Conservation (phyloP, 2,888 invertebrate genomes). For the Anagyrus pseudococci region DNA sequence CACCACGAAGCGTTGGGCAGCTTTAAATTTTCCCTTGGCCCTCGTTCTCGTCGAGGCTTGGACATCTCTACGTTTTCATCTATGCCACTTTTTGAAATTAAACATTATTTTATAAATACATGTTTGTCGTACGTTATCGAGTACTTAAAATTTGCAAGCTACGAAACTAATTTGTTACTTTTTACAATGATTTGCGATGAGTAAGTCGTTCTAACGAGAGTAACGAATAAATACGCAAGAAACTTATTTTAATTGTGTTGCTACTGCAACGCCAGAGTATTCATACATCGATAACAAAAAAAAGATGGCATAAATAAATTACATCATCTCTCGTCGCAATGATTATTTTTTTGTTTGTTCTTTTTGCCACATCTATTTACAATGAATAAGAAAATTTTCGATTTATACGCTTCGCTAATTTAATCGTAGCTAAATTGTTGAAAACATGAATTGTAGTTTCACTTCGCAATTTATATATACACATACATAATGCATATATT, state of each 20-base stretch:
- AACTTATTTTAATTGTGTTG: too few relatives aligned
- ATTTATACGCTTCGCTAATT: slow-evolving; percentile 34
- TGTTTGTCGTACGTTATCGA: background rate
- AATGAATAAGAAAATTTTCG: slow-evolving; percentile 30
- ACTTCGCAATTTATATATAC: slow-evolving; percentile 40
- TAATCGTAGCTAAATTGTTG: slow-evolving; percentile 41
- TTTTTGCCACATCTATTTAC: slow-evolving; percentile 24
- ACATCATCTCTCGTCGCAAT: slow-evolving; percentile 7
- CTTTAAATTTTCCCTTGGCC: slow-evolving; percentile 9
- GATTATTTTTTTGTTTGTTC: too few relatives aligned
- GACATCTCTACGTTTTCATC: slow-evolving; percentile 1
- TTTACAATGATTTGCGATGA: slow-evolving; percentile 9
- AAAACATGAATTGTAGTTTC: slow-evolving; percentile 51
- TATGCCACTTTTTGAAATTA: slow-evolving; percentile 8
- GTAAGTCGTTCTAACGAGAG: slow-evolving; percentile 12
- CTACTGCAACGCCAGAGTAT: too few relatives aligned
- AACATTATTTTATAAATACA: slow-evolving; percentile 9
- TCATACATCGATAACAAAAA: background rate
- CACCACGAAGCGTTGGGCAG: slow-evolving; percentile 10
- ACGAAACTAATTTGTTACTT: slow-evolving; percentile 11
- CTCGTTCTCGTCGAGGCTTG: background rate
- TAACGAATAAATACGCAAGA: slow-evolving; percentile 15
- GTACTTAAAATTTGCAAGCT: background rate
- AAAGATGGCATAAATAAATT: slow-evolving; percentile 22
- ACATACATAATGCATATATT: slow-evolving; percentile 37